Base-by-base conservation (phyloP, 2,888 invertebrate genomes). In the Sphinx pinastri region DNA sequence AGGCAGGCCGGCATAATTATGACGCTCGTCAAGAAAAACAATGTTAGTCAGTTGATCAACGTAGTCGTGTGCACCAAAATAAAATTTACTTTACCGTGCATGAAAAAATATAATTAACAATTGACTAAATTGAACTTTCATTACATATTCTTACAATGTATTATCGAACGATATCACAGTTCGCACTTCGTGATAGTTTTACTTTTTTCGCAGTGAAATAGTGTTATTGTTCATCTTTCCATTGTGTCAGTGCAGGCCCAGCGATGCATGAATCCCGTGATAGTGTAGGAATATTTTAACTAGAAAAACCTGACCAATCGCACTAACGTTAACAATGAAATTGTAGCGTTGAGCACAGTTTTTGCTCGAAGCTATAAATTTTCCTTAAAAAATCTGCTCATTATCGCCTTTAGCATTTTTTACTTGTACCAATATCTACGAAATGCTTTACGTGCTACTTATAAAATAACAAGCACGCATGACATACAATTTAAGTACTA, bases 241-340 rank as follows among this genome's bases (percentile, higher is more conserved):
- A 90, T 88, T 90, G 88, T 88, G 85, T 81, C 83, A 81, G 85
- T 79, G 86, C 86, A 82, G 81, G 82, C 79, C 80, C 91, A 89
- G 85, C 87, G 85, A 87, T 88, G 92, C 90, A 88, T 88, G 84
- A 89, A 89, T 92, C 91, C 92, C 85, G 88, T 83, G 91, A 92
- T 91, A 89, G 82, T 81, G 84, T 75, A 75, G 84, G 84, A 88
- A 88, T 88, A 87, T 87, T 88, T 90, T 85, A 84, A 89, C 80
- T 87, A 87, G 86, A 83, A 84, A 79, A 82, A 82, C 82, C 78
- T 79, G 80, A 78, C 79, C 79, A 75, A 75, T 76, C 72, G 71
- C 79, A 82, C 80, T 76, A 74, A 79, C 80, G 79, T 69, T 71
- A 49, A 73, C 66, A 67, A 69, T 13, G 72, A 74, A 76, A 71